Evolutionary conservation across 1,140 invertebrate species (phyloP).

Genomic region (Lepidotrigona ventralis): DNA sequence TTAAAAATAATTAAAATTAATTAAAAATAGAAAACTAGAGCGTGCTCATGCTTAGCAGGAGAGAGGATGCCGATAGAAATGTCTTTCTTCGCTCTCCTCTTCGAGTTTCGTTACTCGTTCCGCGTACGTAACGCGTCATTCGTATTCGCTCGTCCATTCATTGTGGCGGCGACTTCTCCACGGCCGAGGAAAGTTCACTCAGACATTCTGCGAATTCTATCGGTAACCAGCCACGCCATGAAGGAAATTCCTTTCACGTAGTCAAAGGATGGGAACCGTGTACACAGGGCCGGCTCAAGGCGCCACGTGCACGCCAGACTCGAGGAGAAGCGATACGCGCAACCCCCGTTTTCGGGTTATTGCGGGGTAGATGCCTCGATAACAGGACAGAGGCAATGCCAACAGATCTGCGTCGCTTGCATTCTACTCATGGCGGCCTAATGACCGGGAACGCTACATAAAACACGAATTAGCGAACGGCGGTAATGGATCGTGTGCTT

Average conservation of each 20-base stretch:
- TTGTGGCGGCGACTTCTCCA: not conserved
- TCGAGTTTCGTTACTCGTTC: not conserved
- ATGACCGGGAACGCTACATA: slow-evolving; percentile 24
- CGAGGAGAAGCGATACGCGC: not conserved
- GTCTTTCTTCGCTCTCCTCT: too few relatives aligned
- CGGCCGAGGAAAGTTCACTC: not conserved
- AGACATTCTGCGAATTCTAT: slow-evolving; percentile 20
- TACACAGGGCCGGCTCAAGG: not conserved
- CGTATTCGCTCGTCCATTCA: not conserved
- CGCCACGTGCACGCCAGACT: not conserved
- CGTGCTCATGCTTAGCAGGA: too few relatives aligned
- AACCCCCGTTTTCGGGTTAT: not conserved
- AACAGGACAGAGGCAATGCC: not conserved
- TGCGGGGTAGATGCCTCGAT: not conserved
- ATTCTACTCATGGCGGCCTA: not conserved
- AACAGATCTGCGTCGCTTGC: slow-evolving; percentile 20
- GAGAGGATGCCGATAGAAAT: too few relatives aligned
- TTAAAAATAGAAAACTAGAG: too few relatives aligned
- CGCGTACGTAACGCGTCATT: too few relatives aligned
- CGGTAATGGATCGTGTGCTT: not conserved
- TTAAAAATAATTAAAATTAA: too few relatives aligned
- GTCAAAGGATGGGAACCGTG: slow-evolving; percentile 28
- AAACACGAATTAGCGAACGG: slow-evolving; percentile 16
- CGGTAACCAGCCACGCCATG: slow-evolving; percentile 31
- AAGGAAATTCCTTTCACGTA: slow-evolving; percentile 42